Evolutionary conservation across 2,888 invertebrate species (phyloP), one percentile per base, ranked within the genome.

Genomic region (Phoronis australis): DNA sequence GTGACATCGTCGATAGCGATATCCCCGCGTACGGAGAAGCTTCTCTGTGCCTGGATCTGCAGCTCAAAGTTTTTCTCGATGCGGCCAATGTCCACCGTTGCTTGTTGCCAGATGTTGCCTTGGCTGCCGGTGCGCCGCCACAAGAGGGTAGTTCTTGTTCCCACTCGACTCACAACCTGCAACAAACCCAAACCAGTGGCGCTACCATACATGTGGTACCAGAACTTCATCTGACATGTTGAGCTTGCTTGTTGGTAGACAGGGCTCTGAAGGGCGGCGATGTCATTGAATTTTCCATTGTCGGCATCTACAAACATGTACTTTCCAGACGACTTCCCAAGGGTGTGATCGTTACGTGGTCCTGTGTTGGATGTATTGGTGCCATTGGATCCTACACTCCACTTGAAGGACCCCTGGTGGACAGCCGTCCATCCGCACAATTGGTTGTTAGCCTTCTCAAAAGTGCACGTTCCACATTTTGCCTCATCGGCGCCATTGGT

Each of bases 1-100:
- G 59, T 57, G 3, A 69, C 44, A 47, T 70, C 68, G 52, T 72
- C 72, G n/a, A 72, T 55, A 6, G 70, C 70, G 23, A 71, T 60
- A 50, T 69, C 63, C 18, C 64, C 66, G 3, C 39, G 22, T 1
- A 58, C 56, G 4, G 62, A 62, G 45, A 55, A 68, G 31, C 57
- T 56, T 15, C 65, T 45, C 4, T 50, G 52, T 4, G 61, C 67
- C 51, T 58, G 54, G 43, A 68, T 51, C 25, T 57, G 40, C 2
- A 72, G 45, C 27, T 49, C 42, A 38, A 52, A 57, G 42, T 26
- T 22, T 21, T 27, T 27, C 3, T 2, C 15, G 9, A 44, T 44
- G 18, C 44, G n/a, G 6, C 44, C 44, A 44, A 44, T 44, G 20
- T 44, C 31, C 3, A 31, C 44, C 27, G 21, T 15, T 21, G 20